A percentile compares a stretch with the other conserved stretches of the same genome.
These are phyloP conservation scores for Drosophila subpulchrella DNA, from an alignment of 1,140 invertebrate genomes.

Conservation along the genomic window DNA sequence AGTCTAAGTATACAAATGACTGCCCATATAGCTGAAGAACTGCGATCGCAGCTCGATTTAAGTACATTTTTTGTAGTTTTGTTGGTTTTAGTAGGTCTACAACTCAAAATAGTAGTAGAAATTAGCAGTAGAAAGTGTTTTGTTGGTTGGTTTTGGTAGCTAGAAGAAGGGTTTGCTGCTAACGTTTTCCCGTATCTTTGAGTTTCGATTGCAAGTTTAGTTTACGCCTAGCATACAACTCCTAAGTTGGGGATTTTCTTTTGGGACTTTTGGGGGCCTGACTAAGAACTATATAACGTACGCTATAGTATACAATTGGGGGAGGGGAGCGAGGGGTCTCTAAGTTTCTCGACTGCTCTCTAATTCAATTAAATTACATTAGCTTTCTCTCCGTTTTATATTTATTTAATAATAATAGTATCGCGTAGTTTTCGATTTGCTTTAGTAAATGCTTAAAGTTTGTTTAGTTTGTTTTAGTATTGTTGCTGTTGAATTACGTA, in stretches of 20 bases:
- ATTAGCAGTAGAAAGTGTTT: constrained; percentile 59
- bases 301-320: constrained; percentile 71
- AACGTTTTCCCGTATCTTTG: constrained; percentile 42
- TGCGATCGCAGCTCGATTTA: constrained; percentile 62
- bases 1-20: constrained; percentile 78
- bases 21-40: constrained; percentile 84
- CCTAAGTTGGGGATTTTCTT: constrained; percentile 18
- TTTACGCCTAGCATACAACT: constrained; percentile 53
- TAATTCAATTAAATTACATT: constrained; percentile 62
- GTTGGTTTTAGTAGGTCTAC: constrained; percentile 71
- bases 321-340: constrained; percentile 29
- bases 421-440: constrained; percentile 64
- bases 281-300: constrained; percentile 78
- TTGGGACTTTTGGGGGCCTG: constrained; percentile 29
- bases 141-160: constrained; percentile 41
- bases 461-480: constrained; percentile 43
- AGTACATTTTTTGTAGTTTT: constrained; percentile 64
- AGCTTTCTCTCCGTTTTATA: constrained; percentile 49
- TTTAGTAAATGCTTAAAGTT: constrained; percentile 80
- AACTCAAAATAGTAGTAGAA: constrained; percentile 70
- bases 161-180: constrained; percentile 50
- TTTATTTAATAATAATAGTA: constrained; percentile 64
- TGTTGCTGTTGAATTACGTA: constrained; percentile 64
- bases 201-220: constrained; percentile 46
- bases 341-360: constrained; percentile 50